Percentiles rank a stretch among this genome's conserved stretches.
Conservation (phyloP, 2,797 vertebrate genomes). For the Channallabes apus region DNA sequence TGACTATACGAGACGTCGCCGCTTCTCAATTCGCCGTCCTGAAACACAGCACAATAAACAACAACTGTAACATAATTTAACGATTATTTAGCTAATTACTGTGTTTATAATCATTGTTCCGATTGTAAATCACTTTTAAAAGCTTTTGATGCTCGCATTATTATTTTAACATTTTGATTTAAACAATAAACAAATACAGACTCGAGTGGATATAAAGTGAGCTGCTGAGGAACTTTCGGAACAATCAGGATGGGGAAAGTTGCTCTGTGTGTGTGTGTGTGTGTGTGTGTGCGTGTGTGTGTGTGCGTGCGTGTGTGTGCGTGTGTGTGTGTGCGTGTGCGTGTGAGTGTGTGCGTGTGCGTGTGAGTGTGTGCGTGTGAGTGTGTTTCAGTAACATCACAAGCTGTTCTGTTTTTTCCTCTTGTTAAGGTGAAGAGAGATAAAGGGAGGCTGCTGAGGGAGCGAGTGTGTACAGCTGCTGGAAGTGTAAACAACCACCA, state of each 20-base stretch:
- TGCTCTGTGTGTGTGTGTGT: background rate
- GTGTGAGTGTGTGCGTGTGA: too few relatives aligned
- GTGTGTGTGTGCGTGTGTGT: too few relatives aligned
- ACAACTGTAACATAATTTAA: background rate
- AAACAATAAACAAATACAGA: background rate
- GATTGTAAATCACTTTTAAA: background rate
- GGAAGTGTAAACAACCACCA: background rate
- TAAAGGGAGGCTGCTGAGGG: background rate
- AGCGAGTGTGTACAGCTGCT: background rate
- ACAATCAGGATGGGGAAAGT: background rate
- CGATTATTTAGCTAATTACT: too few relatives aligned
- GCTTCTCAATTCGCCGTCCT: constrained; percentile 92
- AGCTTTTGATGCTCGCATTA: background rate
- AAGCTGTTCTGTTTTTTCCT: background rate
- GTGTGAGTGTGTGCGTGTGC: too few relatives aligned
- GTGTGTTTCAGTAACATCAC: background rate
- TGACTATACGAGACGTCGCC: constrained; percentile 94
- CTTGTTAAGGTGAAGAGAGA: background rate
- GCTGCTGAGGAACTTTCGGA: background rate
- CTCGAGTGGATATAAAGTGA: background rate
- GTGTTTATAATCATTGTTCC: background rate
- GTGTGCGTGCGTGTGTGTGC: too few relatives aligned
- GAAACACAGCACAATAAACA: background rate
- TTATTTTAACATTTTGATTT: background rate
- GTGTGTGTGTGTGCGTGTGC: too few relatives aligned